Evolutionary conservation across 2,888 invertebrate genomes (phyloP).

Genomic region (Pyrrhosoma nymphula): DNA sequence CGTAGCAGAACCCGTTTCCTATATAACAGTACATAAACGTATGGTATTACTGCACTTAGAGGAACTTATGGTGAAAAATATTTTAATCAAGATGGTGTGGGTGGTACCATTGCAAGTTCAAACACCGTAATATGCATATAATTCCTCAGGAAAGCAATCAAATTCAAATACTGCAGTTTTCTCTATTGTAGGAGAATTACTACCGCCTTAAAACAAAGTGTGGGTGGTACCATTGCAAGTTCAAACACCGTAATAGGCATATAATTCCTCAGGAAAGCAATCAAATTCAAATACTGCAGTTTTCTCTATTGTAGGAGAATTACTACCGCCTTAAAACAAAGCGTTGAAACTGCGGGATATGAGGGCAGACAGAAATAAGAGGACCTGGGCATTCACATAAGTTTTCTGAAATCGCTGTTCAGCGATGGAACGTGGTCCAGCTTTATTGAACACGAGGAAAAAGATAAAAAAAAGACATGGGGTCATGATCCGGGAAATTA

Average conservation of each 20-base stretch:
- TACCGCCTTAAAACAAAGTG: not conserved
- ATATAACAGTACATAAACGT: too few species aligned
- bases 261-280: too few species aligned
- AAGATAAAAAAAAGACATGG: not conserved
- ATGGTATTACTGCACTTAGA: too few species aligned
- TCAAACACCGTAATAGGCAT: too few species aligned
- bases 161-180: not conserved
- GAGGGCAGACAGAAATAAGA: not conserved
- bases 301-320: not conserved
- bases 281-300: too few species aligned
- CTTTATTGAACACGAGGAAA: not conserved
- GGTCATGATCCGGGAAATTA: constrained; percentile 28
- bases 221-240: too few species aligned
- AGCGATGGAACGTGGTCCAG: not conserved
- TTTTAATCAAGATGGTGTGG: too few species aligned
- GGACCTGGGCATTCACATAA: not conserved
- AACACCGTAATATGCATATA: too few species aligned
- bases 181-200: not conserved
- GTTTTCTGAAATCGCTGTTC: not conserved
- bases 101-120: too few species aligned
- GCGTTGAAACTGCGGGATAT: not conserved
- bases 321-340: not conserved
- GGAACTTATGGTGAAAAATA: too few species aligned
- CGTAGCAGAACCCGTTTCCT: too few species aligned
- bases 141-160: too few species aligned